Percentiles rank a stretch among this genome's conserved stretches.
Evolutionary conservation across 2,888 invertebrate genomes (phyloP).

Genomic region (Eudemis profundana): DNA sequence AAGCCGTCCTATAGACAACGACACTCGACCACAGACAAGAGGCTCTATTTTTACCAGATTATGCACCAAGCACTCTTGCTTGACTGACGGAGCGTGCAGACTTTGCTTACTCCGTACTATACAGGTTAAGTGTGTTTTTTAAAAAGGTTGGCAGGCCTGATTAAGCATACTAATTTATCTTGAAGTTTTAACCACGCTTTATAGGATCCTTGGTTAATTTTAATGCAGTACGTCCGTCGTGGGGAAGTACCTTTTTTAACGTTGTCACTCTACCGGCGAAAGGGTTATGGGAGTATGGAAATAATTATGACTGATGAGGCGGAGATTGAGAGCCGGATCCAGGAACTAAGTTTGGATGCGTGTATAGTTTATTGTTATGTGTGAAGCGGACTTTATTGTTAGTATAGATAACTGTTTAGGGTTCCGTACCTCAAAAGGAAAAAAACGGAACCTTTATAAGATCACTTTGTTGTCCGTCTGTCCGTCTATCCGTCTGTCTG

Average conservation of each 20-base stretch:
- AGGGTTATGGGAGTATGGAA: conserved; percentile 2
- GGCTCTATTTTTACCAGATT: conserved; percentile 79
- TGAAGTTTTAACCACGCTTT: conserved; percentile 37
- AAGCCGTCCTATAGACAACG: conserved; percentile 56
- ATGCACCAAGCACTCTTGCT: conserved; percentile 68
- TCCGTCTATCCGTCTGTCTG: no score
- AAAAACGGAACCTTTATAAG: no score
- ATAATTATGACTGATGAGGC: conserved; percentile 17
- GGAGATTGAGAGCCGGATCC: neutral
- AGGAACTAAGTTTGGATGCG: neutral
- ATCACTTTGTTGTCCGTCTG: no score
- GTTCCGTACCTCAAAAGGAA: no score
- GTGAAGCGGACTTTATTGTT: no score
- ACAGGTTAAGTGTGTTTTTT: conserved; percentile 43
- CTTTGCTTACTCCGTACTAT: conserved; percentile 35
- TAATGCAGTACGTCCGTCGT: conserved; percentile 21
- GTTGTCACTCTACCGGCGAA: conserved; percentile 14
- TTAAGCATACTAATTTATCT: conserved; percentile 44
- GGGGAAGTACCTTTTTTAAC: conserved; percentile 15
- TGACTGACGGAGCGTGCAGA: conserved; percentile 50
- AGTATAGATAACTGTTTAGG: no score
- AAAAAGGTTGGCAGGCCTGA: conserved; percentile 44
- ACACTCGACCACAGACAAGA: conserved; percentile 60
- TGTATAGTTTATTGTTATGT: no score
- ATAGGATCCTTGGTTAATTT: conserved; percentile 30